Evolutionary conservation across 2,113 vertebrate species (phyloP), one percentile per base, ranked within the genome.

Genomic region (Orientallactaga bullata): DNA sequence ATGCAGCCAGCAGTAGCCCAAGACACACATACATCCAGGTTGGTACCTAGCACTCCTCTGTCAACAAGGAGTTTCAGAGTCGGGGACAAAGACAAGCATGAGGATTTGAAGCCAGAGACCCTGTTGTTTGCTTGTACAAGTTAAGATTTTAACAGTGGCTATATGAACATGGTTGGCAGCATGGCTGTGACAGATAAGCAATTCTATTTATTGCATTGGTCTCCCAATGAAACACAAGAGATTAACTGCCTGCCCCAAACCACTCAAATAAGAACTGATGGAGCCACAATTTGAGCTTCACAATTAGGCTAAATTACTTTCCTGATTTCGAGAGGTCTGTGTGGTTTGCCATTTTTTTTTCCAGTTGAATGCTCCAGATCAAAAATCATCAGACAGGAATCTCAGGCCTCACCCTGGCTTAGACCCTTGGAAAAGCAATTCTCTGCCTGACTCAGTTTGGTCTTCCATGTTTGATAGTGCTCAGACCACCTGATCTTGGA

Each of bases 371-470:
- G 32, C 7, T 94, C 85, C 32, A 85, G 39, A 96, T 37, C 28
- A 58, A 28, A 85, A 63, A 84, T 63, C 39, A 12, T 17, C 77
- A 58, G 28, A 69, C 8, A 83, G 18, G 17, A 93, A 63, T 76
- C 30, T 86, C 42, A 68, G 63, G 58, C 83, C 58, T 80, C 35
- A 83, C 18, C 11, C 32, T 23, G 35, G 15, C 47, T 95, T 68
- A 81, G 69, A 84, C 74, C n/a, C 60, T 79, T 79, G 13, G 24
- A 69, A 95, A 90, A 83, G 79, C 71, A 81, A 42, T 91, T 61
- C 65, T 73, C 7, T 58, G 3, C 78, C 8, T 21, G 24, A 61
- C 42, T 72, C 51, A 37, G 0, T 74, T 32, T 88, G 47, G 15
- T 87, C 20, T 8, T 55, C 4, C 61, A 20, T 12, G 89, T 95